phyloP scores from a whole-genome alignment of 2,888 invertebrate species.

The Choristoneura rosaceana region DNA sequence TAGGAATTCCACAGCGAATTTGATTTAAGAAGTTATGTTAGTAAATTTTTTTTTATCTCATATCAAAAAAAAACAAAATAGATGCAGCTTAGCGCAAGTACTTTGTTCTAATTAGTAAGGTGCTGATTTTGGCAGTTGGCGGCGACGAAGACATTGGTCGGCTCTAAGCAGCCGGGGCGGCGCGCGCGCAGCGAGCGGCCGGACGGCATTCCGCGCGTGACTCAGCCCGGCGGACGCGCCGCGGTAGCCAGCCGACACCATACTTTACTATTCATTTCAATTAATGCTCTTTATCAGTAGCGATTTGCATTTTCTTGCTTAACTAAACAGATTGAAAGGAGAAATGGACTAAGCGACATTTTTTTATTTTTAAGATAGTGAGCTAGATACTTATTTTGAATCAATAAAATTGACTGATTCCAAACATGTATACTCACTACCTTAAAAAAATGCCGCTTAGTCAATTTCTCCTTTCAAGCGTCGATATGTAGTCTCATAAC shows the following conservation, averaged over 20 bases:
- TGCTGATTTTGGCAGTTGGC: conserved; percentile 22
- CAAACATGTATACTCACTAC: too few relatives aligned
- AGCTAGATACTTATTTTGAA: too few relatives aligned
- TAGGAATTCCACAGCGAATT: too few relatives aligned
- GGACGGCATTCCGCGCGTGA: conserved; percentile 71
- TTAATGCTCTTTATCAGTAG: conserved; percentile 5
- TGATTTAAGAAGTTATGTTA: too few relatives aligned
- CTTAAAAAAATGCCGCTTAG: too few relatives aligned
- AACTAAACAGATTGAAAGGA: too few relatives aligned
- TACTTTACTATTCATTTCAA: conserved; percentile 5
- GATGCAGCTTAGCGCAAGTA: neutral
- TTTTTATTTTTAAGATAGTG: too few relatives aligned
- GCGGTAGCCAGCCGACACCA: conserved; percentile 44
- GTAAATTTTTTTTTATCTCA: neutral
- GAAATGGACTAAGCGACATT: too few relatives aligned
- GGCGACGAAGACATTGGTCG: conserved; percentile 7
- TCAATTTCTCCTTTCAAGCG: too few relatives aligned
- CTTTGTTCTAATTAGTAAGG: neutral
- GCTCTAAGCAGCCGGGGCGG: conserved; percentile 18
- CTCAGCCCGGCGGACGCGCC: conserved; percentile 54
- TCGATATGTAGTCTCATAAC: too few relatives aligned
- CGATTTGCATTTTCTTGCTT: neutral
- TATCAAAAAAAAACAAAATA: neutral
- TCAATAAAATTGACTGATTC: too few relatives aligned
- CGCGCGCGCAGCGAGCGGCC: conserved; percentile 46